A percentile compares a stretch with the other conserved stretches of the same genome.
Conservation (phyloP, 2,888 invertebrate genomes). For the Conus canariensis region DNA sequence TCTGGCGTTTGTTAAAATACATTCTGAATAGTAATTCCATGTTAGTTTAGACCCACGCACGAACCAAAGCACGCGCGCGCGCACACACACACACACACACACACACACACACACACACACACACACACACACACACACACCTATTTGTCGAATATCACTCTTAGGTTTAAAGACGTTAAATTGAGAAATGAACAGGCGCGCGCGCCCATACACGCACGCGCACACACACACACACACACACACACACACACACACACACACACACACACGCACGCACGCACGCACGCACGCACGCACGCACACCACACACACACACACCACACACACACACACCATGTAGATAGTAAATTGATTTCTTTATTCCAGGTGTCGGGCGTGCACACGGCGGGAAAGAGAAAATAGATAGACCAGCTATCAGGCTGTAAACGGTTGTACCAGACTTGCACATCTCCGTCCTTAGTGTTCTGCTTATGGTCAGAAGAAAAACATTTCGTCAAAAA, state of each 20-base stretch:
- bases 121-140: constrained; percentile 8
- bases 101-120: constrained; percentile 8
- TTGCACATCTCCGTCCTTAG: no score
- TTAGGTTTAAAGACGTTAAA: no score
- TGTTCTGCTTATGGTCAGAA: no score
- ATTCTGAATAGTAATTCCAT: no score
- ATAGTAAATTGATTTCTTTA: no score
- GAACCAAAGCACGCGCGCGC: neutral
- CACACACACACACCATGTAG: neutral
- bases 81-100: constrained; percentile 21
- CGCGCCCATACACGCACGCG: neutral
- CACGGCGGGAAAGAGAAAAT: no score
- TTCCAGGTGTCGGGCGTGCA: no score
- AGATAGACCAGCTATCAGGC: no score
- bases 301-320: neutral
- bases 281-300: neutral
- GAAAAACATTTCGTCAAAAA: no score
- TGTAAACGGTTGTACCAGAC: no score
- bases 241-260: constrained; percentile 3
- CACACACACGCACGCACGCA: constrained; percentile 19
- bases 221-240: constrained; percentile 15
- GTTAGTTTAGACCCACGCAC: neutral
- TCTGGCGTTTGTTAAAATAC: no score
- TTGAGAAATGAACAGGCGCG: no score
- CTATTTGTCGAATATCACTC: neutral